Percentiles rank a stretch among this genome's conserved stretches.
Conservation (phyloP, 2,797 vertebrate genomes). For the Aplochiton taeniatus region DNA sequence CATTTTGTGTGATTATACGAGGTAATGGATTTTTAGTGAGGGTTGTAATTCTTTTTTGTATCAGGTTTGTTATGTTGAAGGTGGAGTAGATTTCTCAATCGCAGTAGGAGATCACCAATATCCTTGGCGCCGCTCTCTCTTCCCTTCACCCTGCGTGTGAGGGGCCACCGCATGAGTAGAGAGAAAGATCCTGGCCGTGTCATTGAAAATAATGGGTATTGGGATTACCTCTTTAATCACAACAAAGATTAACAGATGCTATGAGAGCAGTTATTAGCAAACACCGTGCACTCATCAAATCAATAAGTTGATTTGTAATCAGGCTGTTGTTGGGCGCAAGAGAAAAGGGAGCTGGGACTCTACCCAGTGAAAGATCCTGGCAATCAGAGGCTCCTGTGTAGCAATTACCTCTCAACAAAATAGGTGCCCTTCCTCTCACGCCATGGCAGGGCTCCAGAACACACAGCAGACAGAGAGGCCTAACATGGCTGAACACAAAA, state of each 20-base stretch:
- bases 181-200: slow-evolving; percentile 81
- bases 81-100: slow-evolving; percentile 85
- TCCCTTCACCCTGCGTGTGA: slow-evolving; percentile 68
- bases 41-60: slow-evolving; percentile 92
- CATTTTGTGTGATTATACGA: slow-evolving; percentile 97
- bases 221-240: slow-evolving; percentile 96
- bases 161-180: slow-evolving; percentile 78
- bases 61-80: slow-evolving; percentile 83
- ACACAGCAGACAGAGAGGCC: slow-evolving; percentile 65
- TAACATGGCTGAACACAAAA: slow-evolving; percentile 66
- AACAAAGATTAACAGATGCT: slow-evolving; percentile 92
- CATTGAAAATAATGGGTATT: slow-evolving; percentile 89
- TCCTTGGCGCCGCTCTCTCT: slow-evolving; percentile 70
- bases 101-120: slow-evolving; percentile 85
- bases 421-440: slow-evolving; percentile 74
- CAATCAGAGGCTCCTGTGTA: slow-evolving; percentile 80
- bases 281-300: slow-evolving; percentile 92
- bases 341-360: slow-evolving; percentile 60
- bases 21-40: slow-evolving; percentile 94
- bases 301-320: slow-evolving; percentile 89
- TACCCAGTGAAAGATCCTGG: slow-evolving; percentile 77
- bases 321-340: slow-evolving; percentile 64
- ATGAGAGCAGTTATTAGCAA: slow-evolving; percentile 87
- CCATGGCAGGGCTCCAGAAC: slow-evolving; percentile 74
- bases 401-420: slow-evolving; percentile 80